These are phyloP conservation scores for Aurelia sp. DNA, from an alignment of 30 jellyfish, hydroid and myxozoan genomes.

Conservation along the genomic window DNA sequence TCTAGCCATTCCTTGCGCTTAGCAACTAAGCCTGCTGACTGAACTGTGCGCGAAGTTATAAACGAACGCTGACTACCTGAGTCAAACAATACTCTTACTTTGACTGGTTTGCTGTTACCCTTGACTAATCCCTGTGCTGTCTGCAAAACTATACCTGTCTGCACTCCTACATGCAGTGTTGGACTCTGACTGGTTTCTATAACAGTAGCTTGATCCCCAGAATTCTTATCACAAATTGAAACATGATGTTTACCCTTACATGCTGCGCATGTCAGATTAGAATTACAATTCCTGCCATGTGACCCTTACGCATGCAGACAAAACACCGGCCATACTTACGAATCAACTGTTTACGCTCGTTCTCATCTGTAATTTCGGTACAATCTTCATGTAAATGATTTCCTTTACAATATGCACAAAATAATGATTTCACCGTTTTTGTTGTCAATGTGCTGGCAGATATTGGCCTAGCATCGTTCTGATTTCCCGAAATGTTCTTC, in stretches of 20 bases:
- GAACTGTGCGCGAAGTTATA: background rate
- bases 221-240: background rate
- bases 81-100: constrained; percentile 1
- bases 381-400: background rate
- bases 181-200: constrained; percentile 4
- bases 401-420: background rate
- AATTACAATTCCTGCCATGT: background rate
- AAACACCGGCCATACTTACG: too few species aligned
- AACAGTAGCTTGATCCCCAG: background rate
- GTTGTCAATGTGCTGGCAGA: constrained; percentile 14
- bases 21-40: constrained; percentile 9
- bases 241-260: background rate
- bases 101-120: background rate
- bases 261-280: background rate
- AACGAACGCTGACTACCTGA: constrained; percentile 5
- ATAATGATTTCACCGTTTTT: background rate
- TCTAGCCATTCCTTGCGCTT: background rate
- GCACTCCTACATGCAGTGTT: constrained; percentile 13
- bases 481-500: background rate
- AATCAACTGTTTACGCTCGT: background rate
- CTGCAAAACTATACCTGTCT: constrained; percentile 1
- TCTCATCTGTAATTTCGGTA: background rate
- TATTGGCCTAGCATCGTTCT: background rate
- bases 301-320: too few species aligned
- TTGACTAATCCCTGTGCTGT: constrained; percentile 13